Percentiles rank a stretch among this genome's conserved stretches.
Evolutionary conservation across 2,797 vertebrate species (phyloP).

Genomic region (Crenichthys baileyi): DNA sequence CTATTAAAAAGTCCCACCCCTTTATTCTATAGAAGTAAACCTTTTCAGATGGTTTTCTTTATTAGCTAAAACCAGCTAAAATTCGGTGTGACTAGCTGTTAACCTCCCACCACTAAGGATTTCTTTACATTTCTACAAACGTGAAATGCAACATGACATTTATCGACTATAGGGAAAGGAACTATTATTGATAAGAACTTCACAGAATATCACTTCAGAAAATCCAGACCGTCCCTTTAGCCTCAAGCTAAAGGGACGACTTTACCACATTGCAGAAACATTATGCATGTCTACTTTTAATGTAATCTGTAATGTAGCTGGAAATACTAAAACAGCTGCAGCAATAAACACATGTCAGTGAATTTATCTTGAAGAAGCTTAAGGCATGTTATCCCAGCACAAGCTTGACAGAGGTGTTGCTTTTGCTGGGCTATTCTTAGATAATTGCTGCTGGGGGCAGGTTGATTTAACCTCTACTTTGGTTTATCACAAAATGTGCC

Average conservation of each 20-base stretch:
- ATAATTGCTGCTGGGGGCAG: neutral
- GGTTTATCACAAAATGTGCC: constrained; percentile 10
- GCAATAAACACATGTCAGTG: neutral
- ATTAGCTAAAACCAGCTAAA: neutral
- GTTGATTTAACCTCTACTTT: neutral
- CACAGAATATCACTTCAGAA: neutral
- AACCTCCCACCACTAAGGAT: neutral
- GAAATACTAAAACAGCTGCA: neutral
- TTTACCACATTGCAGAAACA: neutral
- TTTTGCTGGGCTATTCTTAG: constrained; percentile 5
- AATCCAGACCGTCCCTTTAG: neutral
- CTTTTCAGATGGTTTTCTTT: neutral
- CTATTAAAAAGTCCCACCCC: neutral
- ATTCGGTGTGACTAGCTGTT: neutral
- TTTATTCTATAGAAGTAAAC: neutral
- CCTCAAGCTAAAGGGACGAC: neutral
- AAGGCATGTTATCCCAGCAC: neutral
- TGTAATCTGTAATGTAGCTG: neutral
- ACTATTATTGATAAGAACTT: neutral
- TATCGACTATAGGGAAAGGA: neutral
- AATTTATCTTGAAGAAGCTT: neutral
- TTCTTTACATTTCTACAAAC: neutral
- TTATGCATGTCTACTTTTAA: neutral
- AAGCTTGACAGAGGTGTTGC: neutral
- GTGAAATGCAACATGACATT: neutral